Conservation (phyloP, 2,797 vertebrate genomes). For the Microchirus variegatus region DNA sequence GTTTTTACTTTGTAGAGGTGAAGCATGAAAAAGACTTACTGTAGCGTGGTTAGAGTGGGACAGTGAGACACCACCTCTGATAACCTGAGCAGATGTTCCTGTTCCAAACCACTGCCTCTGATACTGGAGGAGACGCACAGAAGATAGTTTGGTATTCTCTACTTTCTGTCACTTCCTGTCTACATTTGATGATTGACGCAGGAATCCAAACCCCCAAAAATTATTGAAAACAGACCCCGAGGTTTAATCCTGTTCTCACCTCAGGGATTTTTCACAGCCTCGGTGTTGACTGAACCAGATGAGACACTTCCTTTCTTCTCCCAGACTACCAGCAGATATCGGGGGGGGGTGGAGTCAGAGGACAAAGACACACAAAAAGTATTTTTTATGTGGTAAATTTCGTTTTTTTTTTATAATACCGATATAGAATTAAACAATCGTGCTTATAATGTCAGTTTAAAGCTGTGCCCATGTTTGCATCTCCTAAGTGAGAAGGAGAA, state of each 20-base stretch:
- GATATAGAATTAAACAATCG: too few relatives aligned
- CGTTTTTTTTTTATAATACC: too few relatives aligned
- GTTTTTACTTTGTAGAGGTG: too few relatives aligned
- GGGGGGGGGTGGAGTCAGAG: background rate
- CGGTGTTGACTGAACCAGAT: slow-evolving; percentile 73
- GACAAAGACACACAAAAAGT: background rate
- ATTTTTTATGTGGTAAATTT: background rate
- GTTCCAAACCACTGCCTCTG: slow-evolving; percentile 62
- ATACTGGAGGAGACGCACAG: slow-evolving; percentile 51
- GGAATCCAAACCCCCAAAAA: too few relatives aligned
- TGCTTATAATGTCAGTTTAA: too few relatives aligned
- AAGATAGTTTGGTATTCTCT: background rate
- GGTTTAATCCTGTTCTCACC: slow-evolving; percentile 69
- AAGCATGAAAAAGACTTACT: too few relatives aligned
- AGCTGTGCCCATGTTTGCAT: background rate
- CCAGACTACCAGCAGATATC: slow-evolving; percentile 75
- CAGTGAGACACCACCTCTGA: slow-evolving; percentile 58
- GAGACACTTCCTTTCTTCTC: slow-evolving; percentile 71
- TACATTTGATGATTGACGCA: too few relatives aligned
- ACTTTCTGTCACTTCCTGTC: background rate
- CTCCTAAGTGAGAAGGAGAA: too few relatives aligned
- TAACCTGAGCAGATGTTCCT: slow-evolving; percentile 61
- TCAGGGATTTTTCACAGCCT: slow-evolving; percentile 74
- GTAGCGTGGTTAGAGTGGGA: slow-evolving; percentile 58
- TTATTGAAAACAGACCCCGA: background rate